Percentiles rank a stretch among this genome's conserved stretches.
Evolutionary conservation across 2,888 invertebrate species (phyloP).

Genomic region (Dinocampus coccinellae): DNA sequence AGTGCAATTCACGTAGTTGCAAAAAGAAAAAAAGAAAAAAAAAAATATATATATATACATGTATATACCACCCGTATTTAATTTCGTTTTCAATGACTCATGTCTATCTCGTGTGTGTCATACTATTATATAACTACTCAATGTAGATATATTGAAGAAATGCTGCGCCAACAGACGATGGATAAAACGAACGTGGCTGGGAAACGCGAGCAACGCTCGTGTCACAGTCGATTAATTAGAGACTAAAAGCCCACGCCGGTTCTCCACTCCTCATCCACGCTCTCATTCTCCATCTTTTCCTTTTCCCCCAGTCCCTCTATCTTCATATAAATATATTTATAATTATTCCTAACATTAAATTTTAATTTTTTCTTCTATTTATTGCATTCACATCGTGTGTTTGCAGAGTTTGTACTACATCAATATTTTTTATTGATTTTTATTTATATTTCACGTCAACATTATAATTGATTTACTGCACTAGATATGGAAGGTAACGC

Average conservation of each 20-base stretch:
- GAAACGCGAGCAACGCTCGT: not conserved
- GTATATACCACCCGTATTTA: not conserved
- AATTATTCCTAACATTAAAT: not conserved
- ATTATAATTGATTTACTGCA: not conserved
- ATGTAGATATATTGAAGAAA: not conserved
- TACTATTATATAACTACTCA: not conserved
- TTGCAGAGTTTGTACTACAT: no score
- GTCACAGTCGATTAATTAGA: conserved; percentile 6
- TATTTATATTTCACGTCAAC: not conserved
- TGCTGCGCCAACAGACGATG: not conserved
- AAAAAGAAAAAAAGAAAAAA: not conserved
- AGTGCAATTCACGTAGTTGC: not conserved
- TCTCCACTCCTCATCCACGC: not conserved
- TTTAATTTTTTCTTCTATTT: not conserved
- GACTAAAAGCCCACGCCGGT: not conserved
- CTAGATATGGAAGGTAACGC: not conserved
- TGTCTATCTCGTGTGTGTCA: not conserved
- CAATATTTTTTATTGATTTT: no score
- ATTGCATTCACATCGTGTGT: no score
- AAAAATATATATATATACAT: no score
- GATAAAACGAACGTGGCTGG: not conserved
- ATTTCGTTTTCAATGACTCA: not conserved
- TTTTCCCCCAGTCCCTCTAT: not conserved
- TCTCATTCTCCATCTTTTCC: no score
- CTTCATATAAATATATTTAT: no score